Percentiles rank a stretch among this genome's conserved stretches.
Evolutionary conservation across 2,113 vertebrate genomes (phyloP).

Genomic region (Leptodactylus fuscus): DNA sequence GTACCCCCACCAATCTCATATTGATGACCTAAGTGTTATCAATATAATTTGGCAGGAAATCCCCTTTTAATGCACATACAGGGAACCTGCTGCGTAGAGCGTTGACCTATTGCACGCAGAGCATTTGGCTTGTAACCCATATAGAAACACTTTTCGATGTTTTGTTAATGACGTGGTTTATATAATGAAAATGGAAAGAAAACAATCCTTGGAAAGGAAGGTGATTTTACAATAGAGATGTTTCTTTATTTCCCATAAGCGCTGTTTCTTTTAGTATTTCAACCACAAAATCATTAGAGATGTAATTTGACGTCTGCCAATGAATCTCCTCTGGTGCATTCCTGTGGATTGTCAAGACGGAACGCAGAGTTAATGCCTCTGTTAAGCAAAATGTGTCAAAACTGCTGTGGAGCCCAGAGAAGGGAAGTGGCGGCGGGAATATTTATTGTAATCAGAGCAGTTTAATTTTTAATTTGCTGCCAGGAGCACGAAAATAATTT

Average conservation of each 20-base stretch:
- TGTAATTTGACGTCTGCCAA: not conserved
- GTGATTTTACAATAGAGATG: not conserved
- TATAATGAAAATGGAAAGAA: not conserved
- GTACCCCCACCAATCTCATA: too few species aligned
- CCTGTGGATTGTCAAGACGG: slow-evolving; percentile 13
- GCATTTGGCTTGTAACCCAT: not conserved
- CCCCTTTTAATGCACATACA: too few species aligned
- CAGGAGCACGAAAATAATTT: not conserved
- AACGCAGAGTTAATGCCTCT: slow-evolving; percentile 19
- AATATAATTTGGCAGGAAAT: too few species aligned
- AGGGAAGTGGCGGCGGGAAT: not conserved
- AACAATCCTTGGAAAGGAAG: not conserved
- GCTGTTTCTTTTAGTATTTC: not conserved
- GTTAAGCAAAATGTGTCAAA: slow-evolving; percentile 12
- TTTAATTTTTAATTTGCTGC: slow-evolving; percentile 22
- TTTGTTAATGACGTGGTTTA: not conserved
- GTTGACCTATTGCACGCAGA: not conserved
- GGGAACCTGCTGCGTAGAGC: not conserved
- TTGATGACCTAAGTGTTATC: too few species aligned
- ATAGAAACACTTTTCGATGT: not conserved
- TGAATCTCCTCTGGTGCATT: slow-evolving; percentile 25
- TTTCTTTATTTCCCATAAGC: slow-evolving; percentile 14
- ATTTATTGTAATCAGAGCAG: not conserved
- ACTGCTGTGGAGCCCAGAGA: not conserved
- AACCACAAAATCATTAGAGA: slow-evolving; percentile 1